A percentile compares a stretch with the other conserved stretches of the same genome.
Conservation (phyloP, 2,113 vertebrate genomes). For the Sula dactylatra region DNA sequence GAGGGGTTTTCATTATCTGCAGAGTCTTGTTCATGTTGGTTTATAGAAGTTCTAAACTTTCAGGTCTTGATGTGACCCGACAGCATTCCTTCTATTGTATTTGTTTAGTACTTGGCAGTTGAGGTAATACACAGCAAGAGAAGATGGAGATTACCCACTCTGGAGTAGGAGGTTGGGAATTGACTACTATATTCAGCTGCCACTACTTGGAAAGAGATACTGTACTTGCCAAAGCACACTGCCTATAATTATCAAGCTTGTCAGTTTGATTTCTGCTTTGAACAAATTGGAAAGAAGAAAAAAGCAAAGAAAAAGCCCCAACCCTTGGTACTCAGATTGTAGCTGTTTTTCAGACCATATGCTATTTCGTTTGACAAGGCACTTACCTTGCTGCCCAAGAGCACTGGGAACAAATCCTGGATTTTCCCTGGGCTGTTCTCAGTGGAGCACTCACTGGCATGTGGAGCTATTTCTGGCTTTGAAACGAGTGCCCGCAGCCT, state of each 20-base stretch:
- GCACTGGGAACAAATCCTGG: not conserved
- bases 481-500: not conserved
- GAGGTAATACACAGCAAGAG: not conserved
- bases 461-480: not conserved
- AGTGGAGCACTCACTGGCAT: accelerated
- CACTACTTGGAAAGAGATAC: not conserved
- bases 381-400: not conserved
- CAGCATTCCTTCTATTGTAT: not conserved
- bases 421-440: not conserved
- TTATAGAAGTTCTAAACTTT: not conserved
- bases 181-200: conserved; percentile 17
- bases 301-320: not conserved
- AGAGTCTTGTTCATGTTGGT: not conserved
- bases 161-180: not conserved
- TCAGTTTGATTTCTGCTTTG: conserved; percentile 8
- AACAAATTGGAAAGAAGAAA: not conserved
- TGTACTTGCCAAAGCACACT: not conserved
- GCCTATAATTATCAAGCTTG: not conserved
- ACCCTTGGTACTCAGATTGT: not conserved
- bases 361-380: not conserved
- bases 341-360: not conserved
- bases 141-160: not conserved
- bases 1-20: not conserved
- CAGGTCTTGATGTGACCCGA: not conserved
- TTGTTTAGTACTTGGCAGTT: not conserved